Conservation (phyloP, 2,113 vertebrate genomes). For the Toxotes jaculatrix region DNA sequence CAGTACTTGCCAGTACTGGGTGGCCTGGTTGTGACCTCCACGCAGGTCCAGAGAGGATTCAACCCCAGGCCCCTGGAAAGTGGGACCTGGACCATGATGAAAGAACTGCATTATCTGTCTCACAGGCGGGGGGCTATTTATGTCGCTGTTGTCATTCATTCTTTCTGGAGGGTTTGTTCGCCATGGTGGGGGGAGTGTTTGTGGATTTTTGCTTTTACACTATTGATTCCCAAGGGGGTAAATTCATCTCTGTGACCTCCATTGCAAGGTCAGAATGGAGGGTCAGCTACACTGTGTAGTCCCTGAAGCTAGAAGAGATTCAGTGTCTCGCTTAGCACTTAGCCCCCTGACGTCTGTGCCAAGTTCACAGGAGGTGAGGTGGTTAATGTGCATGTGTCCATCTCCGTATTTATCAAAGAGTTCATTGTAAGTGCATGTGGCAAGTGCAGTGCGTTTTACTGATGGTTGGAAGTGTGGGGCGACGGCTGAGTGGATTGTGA, state of each 20-base stretch:
- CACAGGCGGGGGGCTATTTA: constrained; percentile 42
- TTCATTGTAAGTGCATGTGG: constrained; percentile 41
- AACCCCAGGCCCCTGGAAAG: constrained; percentile 48
- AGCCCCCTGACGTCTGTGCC: neutral
- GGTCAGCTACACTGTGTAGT: constrained; percentile 22
- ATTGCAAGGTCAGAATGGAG: constrained; percentile 30
- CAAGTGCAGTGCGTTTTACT: constrained; percentile 54
- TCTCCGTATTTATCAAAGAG: constrained; percentile 49
- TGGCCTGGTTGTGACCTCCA: constrained; percentile 48
- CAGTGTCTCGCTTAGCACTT: constrained; percentile 17
- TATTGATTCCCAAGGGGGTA: constrained; percentile 57
- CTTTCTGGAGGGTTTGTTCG: constrained; percentile 54
- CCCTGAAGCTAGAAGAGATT: constrained; percentile 21
- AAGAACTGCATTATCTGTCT: constrained; percentile 64
- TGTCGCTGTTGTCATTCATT: constrained; percentile 47
- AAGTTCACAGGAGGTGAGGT: constrained; percentile 51
- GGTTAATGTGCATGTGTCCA: constrained; percentile 49
- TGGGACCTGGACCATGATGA: constrained; percentile 61
- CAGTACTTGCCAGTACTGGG: constrained; percentile 14
- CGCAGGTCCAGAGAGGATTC: constrained; percentile 47
- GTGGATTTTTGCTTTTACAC: constrained; percentile 23
- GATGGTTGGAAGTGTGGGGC: constrained; percentile 33
- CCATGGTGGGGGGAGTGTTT: constrained; percentile 3
- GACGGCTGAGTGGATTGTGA: constrained; percentile 63
- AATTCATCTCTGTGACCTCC: constrained; percentile 55